phyloP scores from a whole-genome alignment of 2,888 invertebrate genomes.

The Drosophila falleni region DNA sequence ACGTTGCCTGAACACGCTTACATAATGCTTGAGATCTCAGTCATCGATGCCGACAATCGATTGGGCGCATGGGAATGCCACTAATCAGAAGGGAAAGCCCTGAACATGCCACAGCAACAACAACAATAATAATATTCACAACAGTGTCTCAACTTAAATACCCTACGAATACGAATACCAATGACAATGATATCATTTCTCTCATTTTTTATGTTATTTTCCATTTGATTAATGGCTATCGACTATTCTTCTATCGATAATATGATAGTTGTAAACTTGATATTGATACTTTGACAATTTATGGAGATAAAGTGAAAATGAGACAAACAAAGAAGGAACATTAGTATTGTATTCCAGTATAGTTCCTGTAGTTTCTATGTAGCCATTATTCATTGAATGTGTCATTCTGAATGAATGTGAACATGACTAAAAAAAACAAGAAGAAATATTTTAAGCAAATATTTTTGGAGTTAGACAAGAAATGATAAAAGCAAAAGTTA shows the following conservation, averaged over 20 bases:
- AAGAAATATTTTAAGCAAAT: not conserved
- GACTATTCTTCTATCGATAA: constrained; percentile 21
- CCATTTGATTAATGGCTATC: constrained; percentile 15
- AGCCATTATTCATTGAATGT: not conserved
- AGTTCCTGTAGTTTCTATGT: not conserved
- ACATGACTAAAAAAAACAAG: not conserved
- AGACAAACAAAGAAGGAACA: not conserved
- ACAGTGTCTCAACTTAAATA: constrained; percentile 3
- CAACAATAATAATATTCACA: not conserved
- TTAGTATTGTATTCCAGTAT: not conserved
- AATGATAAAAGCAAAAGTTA: not conserved
- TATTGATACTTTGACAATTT: constrained; percentile 13
- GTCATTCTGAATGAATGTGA: not conserved
- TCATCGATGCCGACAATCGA: constrained; percentile 20
- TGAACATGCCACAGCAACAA: not conserved
- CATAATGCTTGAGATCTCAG: constrained; percentile 2
- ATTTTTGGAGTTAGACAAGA: not conserved
- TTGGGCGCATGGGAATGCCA: constrained; percentile 36
- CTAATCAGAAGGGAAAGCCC: constrained; percentile 33
- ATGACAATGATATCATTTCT: constrained; percentile 16
- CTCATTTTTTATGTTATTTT: not conserved
- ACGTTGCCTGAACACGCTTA: constrained; percentile 42
- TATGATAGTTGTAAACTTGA: constrained; percentile 13
- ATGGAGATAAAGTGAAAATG: not conserved
- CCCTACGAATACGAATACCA: constrained; percentile 10